Base-by-base conservation (phyloP, 2,113 vertebrate genomes). In the Regulus satrapa region DNA sequence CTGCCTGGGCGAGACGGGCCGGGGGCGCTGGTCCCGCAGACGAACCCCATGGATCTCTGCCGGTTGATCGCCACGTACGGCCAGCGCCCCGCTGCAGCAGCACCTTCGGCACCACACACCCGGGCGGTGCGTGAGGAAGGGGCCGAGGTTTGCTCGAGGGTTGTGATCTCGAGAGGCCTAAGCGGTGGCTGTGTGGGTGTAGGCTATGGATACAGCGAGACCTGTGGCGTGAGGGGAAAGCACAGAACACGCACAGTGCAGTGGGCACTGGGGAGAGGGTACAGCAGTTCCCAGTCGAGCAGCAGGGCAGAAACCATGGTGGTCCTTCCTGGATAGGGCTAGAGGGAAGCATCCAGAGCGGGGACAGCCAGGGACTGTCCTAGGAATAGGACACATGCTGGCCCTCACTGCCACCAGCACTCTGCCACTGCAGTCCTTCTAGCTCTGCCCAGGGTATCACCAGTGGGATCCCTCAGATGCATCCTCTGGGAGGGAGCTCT, bases 321-420 rank as follows among this genome's bases (percentile, higher is more conserved):
- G 0, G 8, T 6, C 18, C 9, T 5, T 21, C 1, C 9, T 3
- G 55, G 18, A 43, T 24, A 11, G 24, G 31, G 14, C 25, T 40
- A 41, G 9, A 31, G 19, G 23, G 31, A 43, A 61, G 12, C 12
- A 38, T 2, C 9, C 10, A 3, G 25, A 25, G 52, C 17, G 14
- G 15, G 46, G 8, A 5, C 3, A 18, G 66, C 40, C 0, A 0
- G 40, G 18, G 18, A n/a, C 23, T 31, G 58, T 41, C 13, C 10
- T 7, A 15, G 7, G 10, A 46, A 6, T 17, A 14, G 40, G 18
- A 29, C 28, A 51, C 1, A 2, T 5, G 1, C n/a, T 10, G 8
- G 21, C 18, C 23, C 26, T 18, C 25, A 16, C 21, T 25, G 23
- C 51, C 14, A 23, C 23, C 34, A 19, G 38, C n/a, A n/a, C 28